Evolutionary conservation across 2,888 invertebrate species (phyloP).

Genomic region (Spisula solida): DNA sequence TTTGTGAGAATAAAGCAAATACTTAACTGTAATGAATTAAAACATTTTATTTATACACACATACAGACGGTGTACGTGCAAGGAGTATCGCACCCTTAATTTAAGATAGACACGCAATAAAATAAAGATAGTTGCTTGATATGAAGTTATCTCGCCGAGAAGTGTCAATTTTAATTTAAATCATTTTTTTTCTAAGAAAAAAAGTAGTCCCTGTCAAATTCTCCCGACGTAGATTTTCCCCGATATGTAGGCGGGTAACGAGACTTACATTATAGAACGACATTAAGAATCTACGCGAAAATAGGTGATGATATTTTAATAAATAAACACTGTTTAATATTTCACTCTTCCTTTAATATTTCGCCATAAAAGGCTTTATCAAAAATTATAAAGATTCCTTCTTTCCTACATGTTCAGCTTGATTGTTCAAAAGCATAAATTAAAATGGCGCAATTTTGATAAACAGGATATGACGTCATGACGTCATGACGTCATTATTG

Average conservation of each 20-base stretch:
- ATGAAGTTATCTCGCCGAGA: not conserved
- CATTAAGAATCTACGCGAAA: not conserved
- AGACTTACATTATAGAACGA: not conserved
- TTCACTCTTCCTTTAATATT: too few relatives aligned
- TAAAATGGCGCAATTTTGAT: too few relatives aligned
- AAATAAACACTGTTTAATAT: too few relatives aligned
- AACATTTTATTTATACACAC: too few relatives aligned
- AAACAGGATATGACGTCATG: too few relatives aligned
- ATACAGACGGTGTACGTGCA: not conserved
- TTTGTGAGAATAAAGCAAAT: too few relatives aligned
- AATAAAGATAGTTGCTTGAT: constrained; percentile 1
- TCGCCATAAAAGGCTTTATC: too few relatives aligned
- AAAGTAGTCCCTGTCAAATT: not conserved
- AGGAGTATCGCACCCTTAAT: not conserved
- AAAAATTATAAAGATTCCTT: too few relatives aligned
- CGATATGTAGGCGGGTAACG: not conserved
- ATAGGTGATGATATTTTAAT: not conserved
- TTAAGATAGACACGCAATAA: not conserved
- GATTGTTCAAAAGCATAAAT: too few relatives aligned
- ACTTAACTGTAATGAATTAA: too few relatives aligned
- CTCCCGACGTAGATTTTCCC: not conserved
- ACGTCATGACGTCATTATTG: too few relatives aligned
- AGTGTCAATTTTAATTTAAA: not conserved
- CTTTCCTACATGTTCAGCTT: too few relatives aligned
- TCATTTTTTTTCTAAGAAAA: not conserved